Conservation (phyloP, 2,113 vertebrate species). For the Atractosteus spatula region DNA sequence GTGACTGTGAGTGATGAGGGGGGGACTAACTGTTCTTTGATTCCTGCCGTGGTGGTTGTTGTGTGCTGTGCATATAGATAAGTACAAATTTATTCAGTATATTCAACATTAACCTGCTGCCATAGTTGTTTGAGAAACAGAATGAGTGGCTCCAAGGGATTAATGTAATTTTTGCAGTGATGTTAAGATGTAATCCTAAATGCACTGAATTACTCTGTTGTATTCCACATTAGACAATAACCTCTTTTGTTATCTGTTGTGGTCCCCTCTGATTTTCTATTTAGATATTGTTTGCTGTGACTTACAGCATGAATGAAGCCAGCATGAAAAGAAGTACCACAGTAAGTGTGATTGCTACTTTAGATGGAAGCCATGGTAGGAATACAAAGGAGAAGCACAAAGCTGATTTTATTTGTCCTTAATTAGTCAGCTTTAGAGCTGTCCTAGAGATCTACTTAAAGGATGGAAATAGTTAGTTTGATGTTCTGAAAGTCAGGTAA, state of each 20-base stretch:
- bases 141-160: too few species aligned
- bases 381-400: neutral
- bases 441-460: neutral
- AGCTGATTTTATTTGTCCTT: neutral
- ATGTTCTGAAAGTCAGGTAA: neutral
- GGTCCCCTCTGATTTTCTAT: neutral
- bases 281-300: constrained; percentile 40
- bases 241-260: neutral
- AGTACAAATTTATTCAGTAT: too few species aligned
- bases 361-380: neutral
- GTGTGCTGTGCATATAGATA: too few species aligned
- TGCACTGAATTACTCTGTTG: neutral
- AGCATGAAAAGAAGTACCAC: constrained; percentile 30
- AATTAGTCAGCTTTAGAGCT: neutral
- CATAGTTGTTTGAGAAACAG: too few species aligned
- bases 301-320: constrained; percentile 30
- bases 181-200: neutral
- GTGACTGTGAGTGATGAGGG: too few species aligned
- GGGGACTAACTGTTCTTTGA: too few species aligned
- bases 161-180: too few species aligned
- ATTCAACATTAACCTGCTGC: too few species aligned
- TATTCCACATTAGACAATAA: neutral
- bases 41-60: too few species aligned
- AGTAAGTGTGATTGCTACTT: constrained; percentile 31
- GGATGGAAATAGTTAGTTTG: neutral